Conservation (phyloP, 2,113 vertebrate species). For the Nicator chloris region DNA sequence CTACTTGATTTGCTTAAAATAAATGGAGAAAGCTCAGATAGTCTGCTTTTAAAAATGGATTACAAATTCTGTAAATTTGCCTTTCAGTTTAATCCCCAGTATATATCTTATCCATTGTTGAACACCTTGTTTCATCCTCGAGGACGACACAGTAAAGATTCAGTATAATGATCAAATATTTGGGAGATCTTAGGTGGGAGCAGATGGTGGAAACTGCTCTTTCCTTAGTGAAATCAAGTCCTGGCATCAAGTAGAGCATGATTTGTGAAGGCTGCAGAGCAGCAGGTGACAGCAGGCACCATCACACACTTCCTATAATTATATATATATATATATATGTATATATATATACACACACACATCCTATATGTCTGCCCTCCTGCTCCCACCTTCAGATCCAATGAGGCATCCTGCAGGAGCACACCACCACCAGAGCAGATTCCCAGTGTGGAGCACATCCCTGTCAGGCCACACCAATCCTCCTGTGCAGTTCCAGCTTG, state of each 20-base stretch:
- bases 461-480: neutral
- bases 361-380: neutral
- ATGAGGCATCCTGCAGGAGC: accelerated
- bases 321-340: neutral
- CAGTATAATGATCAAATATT: neutral
- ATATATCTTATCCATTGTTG: neutral
- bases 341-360: accelerated
- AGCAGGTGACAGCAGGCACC: neutral
- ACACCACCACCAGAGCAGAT: neutral
- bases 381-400: neutral
- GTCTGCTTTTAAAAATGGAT: neutral
- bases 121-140: neutral
- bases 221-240: neutral
- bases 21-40: neutral
- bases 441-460: neutral
- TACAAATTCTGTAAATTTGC: neutral
- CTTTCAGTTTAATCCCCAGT: neutral
- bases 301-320: neutral
- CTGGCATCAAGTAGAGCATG: neutral
- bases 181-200: neutral
- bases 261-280: neutral
- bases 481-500: neutral
- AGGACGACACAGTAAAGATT: neutral
- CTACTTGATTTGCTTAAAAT: neutral
- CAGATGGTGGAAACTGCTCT: neutral